phyloP scores from a whole-genome alignment of 2,797 vertebrate genomes.

The Scyliorhinus canicula region DNA sequence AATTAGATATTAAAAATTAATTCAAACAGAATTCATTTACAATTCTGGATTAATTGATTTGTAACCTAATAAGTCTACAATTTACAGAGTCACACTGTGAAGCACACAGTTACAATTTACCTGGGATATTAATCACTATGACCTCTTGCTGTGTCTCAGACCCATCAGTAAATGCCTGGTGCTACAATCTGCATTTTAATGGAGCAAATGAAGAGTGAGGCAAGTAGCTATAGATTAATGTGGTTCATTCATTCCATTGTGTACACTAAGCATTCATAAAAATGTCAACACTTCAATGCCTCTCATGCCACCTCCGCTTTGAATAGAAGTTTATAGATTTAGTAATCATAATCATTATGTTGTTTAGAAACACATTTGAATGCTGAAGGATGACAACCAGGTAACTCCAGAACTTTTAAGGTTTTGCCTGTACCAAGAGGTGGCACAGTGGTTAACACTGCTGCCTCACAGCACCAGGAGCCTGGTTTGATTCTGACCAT shows the following conservation, averaged over 20 bases:
- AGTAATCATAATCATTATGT: neutral
- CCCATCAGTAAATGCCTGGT: neutral
- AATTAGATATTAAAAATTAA: neutral
- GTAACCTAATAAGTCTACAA: neutral
- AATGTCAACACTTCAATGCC: neutral
- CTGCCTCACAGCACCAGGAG: too few relatives aligned
- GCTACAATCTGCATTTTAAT: neutral
- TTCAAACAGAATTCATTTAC: neutral
- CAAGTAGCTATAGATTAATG: neutral
- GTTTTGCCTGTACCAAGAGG: neutral
- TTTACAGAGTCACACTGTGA: neutral
- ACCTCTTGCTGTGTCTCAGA: constrained; percentile 8
- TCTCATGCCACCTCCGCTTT: neutral
- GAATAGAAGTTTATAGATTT: constrained; percentile 2
- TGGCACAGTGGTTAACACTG: too few relatives aligned
- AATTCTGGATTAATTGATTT: neutral
- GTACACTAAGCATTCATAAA: neutral
- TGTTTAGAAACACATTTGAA: neutral
- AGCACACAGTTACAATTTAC: neutral
- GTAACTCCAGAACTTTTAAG: neutral
- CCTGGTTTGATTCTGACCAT: too few relatives aligned
- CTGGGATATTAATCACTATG: neutral
- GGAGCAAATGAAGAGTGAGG: neutral
- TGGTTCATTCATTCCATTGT: neutral
- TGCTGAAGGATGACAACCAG: neutral